Evolutionary conservation across 2,888 invertebrate genomes (phyloP).

Genomic region (Hymenopus coronatus): DNA sequence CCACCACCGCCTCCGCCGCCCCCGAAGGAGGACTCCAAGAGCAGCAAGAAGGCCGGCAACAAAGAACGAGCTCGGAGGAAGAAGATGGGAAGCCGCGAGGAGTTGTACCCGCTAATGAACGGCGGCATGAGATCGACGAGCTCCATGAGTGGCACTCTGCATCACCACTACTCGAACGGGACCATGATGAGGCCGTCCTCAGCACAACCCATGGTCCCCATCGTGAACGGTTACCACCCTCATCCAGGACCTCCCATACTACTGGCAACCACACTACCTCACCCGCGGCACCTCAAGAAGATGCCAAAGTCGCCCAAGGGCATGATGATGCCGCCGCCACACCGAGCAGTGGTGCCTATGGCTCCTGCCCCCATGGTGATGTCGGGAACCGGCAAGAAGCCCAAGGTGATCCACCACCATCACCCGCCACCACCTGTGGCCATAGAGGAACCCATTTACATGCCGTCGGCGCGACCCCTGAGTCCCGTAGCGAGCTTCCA

Average conservation of each 20-base stretch:
- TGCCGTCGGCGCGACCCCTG: conserved; percentile 54
- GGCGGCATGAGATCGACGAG: conserved; percentile 37
- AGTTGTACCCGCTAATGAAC: conserved; percentile 57
- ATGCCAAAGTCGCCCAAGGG: conserved; percentile 33
- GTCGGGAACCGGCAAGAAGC: conserved; percentile 34
- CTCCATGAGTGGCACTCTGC: conserved; percentile 37
- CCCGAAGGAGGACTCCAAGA: conserved; percentile 69
- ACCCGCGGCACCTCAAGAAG: conserved; percentile 37
- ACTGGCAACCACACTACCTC: conserved; percentile 40
- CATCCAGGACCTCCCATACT: conserved; percentile 18
- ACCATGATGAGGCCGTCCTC: conserved; percentile 27
- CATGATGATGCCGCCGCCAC: conserved; percentile 30
- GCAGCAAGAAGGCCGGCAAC: conserved; percentile 53
- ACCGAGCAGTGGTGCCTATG: conserved; percentile 1
- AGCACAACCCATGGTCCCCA: not conserved
- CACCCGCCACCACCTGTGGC: conserved; percentile 46
- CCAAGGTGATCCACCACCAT: conserved; percentile 25
- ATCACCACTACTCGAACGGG: conserved; percentile 42
- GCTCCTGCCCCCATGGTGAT: conserved; percentile 36
- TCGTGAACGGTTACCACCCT: conserved; percentile 19
- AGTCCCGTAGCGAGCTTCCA: conserved; percentile 61
- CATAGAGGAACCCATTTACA: conserved; percentile 52
- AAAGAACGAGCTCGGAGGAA: conserved; percentile 52
- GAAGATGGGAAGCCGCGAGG: conserved; percentile 59
- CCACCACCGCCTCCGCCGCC: conserved; percentile 73